Evolutionary conservation across 2,888 invertebrate genomes (phyloP), one percentile per base, ranked within the genome.

Genomic region (Phyllotreta cruciferae): DNA sequence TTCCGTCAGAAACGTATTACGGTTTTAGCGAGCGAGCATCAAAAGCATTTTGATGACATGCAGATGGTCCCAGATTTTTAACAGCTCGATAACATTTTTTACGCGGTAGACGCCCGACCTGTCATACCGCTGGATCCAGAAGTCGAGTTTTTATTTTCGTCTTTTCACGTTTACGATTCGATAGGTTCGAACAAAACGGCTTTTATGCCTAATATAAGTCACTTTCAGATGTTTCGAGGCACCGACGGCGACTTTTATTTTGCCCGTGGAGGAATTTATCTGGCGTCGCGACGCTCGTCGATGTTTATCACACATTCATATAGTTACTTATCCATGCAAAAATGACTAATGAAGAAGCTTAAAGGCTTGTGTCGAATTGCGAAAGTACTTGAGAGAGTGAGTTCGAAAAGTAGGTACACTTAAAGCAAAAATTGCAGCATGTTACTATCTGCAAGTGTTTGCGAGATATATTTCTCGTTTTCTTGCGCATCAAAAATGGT

Each of bases 41-140:
- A 64, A 66, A 68, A 64, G 64, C 50, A 56, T 64, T 66, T 64
- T 66, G 66, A 68, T 61, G 68, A 64, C 64, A 64, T 63, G 54
- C 68, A 68, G 63, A 68, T 68, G 68, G 24, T 24, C 66, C 64
- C 57, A 49, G 49, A 66, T 63, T 67, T 67, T 67, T 67, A 62
- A 67, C 60, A 65, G 63, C 63, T 56, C 66, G 38, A 36, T 53
- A 56, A 63, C 62, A 63, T 56, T 63, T 63, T 63, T 60, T 64
- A 37, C 63, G 37, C 60, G 53, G 57, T 60, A 61, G 35, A 63
- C 54, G 57, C 54, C 35, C 36, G 24, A 39, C 24, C 54, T 47
- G 37, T 39, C 38, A 44, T 47, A n/a, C 53, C 44, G 60, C 60
- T 60, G 34, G 60, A 47, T 62, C 52, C 44, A 6, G 38, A 55